Percentiles rank a stretch among this genome's conserved stretches.
phyloP scores from a whole-genome alignment of 2,113 vertebrate genomes.

The Typhlomys cinereus region DNA sequence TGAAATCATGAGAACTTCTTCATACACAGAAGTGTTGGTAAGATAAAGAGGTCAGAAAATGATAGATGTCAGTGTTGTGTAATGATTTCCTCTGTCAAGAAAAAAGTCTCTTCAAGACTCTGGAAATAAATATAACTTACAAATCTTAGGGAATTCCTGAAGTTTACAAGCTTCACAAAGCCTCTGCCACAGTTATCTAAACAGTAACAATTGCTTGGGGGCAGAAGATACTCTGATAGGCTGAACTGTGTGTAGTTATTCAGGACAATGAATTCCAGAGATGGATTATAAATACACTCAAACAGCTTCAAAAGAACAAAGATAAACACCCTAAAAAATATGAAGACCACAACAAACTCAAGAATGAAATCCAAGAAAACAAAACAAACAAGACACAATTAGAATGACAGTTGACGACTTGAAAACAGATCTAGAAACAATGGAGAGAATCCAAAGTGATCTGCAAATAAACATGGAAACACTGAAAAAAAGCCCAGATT shows the following conservation, averaged over 20 bases:
- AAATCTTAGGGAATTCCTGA: neutral
- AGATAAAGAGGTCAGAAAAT: neutral
- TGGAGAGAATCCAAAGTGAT: no score
- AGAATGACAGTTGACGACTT: no score
- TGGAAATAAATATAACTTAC: neutral
- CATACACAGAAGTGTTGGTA: neutral
- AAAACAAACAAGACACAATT: no score
- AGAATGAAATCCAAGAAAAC: no score
- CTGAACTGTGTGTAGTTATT: neutral
- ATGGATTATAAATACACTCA: no score
- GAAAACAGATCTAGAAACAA: no score
- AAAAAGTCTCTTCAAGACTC: slow-evolving; percentile 56
- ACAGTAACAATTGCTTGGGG: neutral
- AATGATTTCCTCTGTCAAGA: slow-evolving; percentile 54
- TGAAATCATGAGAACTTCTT: neutral
- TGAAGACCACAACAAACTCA: no score
- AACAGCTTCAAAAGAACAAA: no score
- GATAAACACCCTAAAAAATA: no score
- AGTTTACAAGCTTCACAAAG: neutral
- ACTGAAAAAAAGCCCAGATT: no score
- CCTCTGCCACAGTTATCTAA: neutral
- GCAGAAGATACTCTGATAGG: neutral
- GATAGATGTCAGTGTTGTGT: neutral
- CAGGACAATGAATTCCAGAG: neutral
- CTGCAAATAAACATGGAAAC: no score